Percentiles rank a stretch among this genome's conserved stretches.
These are phyloP conservation scores for Nycticorax nycticorax DNA, from an alignment of 2,113 vertebrate species.

Conservation along the genomic window DNA sequence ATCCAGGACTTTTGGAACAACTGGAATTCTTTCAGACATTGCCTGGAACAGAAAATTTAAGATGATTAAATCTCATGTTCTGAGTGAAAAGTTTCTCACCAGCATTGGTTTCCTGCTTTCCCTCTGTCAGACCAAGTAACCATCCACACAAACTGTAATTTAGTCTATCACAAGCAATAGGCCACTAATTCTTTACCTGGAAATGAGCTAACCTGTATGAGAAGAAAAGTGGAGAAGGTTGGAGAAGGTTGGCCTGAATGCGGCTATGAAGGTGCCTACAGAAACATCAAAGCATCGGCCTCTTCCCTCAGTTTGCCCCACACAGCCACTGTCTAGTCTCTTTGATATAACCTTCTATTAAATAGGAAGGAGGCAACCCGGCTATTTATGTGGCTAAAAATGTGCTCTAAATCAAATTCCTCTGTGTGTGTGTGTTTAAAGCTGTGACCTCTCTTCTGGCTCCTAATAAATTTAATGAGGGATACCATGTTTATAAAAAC, in stretches of 20 bases:
- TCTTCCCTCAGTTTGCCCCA: background rate
- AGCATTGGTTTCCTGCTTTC: background rate
- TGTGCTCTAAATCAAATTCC: background rate
- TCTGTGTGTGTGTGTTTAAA: background rate
- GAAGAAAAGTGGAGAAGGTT: background rate
- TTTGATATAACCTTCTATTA: background rate
- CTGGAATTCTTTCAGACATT: constrained; percentile 82
- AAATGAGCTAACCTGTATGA: background rate
- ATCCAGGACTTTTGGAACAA: constrained; percentile 78
- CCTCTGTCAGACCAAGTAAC: background rate
- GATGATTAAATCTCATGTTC: background rate
- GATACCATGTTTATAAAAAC: background rate
- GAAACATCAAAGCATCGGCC: background rate
- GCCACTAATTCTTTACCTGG: background rate
- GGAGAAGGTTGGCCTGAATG: background rate
- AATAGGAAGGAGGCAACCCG: background rate
- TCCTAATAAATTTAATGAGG: background rate
- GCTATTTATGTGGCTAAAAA: background rate
- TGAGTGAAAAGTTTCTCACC: background rate
- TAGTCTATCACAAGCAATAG: background rate
- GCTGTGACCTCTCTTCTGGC: background rate
- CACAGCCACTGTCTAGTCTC: background rate
- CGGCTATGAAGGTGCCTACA: background rate
- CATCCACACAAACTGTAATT: background rate
- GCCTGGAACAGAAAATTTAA: constrained; percentile 75